phyloP scores from a whole-genome alignment of 2,888 invertebrate genomes.

The Acanthosepion pharaonis region DNA sequence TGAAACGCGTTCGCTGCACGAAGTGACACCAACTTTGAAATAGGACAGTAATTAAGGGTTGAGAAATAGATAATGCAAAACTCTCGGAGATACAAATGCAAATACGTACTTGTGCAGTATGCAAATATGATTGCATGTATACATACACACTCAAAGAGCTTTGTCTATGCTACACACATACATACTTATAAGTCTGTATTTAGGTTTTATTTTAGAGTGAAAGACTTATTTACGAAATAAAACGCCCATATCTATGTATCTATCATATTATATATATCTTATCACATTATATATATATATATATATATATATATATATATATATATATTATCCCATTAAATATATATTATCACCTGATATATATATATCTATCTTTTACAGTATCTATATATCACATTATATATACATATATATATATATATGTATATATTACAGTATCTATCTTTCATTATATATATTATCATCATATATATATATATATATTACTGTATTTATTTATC shows the following conservation, averaged over 20 bases:
- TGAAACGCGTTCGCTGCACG: neutral
- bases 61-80: neutral
- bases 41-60: neutral
- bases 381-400: neutral
- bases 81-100: neutral
- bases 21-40: neutral
- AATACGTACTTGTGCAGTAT: neutral
- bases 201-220: no score
- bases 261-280: no score
- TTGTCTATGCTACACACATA: neutral
- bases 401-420: conserved; percentile 33
- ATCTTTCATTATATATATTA: no score
- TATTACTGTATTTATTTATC: no score
- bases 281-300: neutral
- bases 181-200: neutral
- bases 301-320: conserved; percentile 33
- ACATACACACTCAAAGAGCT: neutral
- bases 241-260: no score
- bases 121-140: neutral
- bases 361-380: no score
- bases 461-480: no score
- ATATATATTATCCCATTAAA: no score
- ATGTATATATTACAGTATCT: neutral
- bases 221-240: no score
- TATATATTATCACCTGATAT: neutral